Conservation (phyloP, 2,797 vertebrate species). For the Brachyrhaphis roseni region DNA sequence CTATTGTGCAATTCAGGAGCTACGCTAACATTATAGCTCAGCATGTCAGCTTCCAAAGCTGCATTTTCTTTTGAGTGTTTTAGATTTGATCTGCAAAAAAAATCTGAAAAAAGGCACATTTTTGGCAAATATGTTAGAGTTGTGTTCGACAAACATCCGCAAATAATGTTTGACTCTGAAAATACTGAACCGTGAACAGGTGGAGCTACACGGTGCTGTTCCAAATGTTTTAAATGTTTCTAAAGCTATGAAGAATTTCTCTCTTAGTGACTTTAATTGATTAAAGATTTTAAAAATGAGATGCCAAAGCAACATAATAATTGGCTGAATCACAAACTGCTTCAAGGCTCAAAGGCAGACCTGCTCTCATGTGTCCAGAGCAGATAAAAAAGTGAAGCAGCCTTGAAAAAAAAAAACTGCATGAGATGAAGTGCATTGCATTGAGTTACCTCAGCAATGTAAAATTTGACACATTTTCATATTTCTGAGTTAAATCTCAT, state of each 20-base stretch:
- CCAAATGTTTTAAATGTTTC: neutral
- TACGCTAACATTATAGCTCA: neutral
- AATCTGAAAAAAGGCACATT: neutral
- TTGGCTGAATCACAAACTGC: slow-evolving; percentile 38
- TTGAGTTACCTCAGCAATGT: slow-evolving; percentile 36
- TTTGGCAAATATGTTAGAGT: neutral
- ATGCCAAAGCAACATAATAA: slow-evolving; percentile 29
- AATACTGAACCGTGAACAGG: neutral
- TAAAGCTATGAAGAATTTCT: neutral
- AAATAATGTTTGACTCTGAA: neutral
- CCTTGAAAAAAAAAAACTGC: slow-evolving; percentile 4
- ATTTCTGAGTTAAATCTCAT: slow-evolving; percentile 45
- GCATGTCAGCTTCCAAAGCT: neutral
- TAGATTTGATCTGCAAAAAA: neutral
- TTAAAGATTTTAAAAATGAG: neutral
- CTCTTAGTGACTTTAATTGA: neutral
- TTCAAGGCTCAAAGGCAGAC: neutral
- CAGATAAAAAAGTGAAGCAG: neutral
- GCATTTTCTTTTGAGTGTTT: neutral
- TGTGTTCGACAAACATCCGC: neutral
- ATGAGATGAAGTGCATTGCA: slow-evolving; percentile 1
- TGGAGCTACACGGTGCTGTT: neutral
- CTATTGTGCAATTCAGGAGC: neutral
- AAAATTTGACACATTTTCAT: slow-evolving; percentile 39
- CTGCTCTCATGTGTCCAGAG: neutral